A percentile compares a stretch with the other conserved stretches of the same genome.
Evolutionary conservation across 2,888 invertebrate species (phyloP).

Genomic region (Homarus gammarus): DNA sequence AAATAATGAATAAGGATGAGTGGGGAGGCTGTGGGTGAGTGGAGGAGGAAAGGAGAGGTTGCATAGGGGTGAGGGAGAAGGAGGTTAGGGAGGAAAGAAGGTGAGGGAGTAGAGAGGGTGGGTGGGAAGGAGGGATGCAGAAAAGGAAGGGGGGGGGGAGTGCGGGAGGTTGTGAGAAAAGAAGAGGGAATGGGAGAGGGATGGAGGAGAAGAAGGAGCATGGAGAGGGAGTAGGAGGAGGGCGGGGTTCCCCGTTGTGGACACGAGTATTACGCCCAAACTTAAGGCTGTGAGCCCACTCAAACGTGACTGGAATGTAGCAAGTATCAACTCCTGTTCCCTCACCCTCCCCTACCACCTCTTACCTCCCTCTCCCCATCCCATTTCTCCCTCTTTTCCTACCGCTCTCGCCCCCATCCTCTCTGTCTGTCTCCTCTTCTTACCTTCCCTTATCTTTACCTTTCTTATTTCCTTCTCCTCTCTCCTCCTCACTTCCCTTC

Average conservation of each 20-base stretch:
- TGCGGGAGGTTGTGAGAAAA: not conserved
- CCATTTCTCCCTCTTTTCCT: not conserved
- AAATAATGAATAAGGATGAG: too few relatives aligned
- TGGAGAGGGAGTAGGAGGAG: not conserved
- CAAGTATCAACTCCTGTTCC: conserved; percentile 27
- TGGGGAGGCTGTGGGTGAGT: not conserved
- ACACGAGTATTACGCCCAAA: conserved; percentile 60
- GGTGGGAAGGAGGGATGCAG: not conserved
- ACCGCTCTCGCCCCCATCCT: not conserved
- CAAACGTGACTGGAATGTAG: conserved; percentile 58
- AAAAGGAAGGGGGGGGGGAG: not conserved
- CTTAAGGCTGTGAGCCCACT: conserved; percentile 55
- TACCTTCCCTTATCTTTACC: not conserved
- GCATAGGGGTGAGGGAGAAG: conserved; percentile 37
- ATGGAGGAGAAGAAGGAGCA: not conserved
- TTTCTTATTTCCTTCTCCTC: not conserved
- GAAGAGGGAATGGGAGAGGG: too few relatives aligned
- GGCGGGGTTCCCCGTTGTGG: conserved; percentile 12
- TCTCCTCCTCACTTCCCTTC: not conserved
- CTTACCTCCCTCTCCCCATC: not conserved
- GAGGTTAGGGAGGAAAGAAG: not conserved
- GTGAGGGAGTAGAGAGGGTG: not conserved
- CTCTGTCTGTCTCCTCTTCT: not conserved
- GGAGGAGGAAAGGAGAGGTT: conserved; percentile 10
- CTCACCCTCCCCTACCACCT: conserved; percentile 4